These are phyloP conservation scores for Sphyrna mokarran DNA, from an alignment of 2,113 vertebrate genomes.

Conservation along the genomic window DNA sequence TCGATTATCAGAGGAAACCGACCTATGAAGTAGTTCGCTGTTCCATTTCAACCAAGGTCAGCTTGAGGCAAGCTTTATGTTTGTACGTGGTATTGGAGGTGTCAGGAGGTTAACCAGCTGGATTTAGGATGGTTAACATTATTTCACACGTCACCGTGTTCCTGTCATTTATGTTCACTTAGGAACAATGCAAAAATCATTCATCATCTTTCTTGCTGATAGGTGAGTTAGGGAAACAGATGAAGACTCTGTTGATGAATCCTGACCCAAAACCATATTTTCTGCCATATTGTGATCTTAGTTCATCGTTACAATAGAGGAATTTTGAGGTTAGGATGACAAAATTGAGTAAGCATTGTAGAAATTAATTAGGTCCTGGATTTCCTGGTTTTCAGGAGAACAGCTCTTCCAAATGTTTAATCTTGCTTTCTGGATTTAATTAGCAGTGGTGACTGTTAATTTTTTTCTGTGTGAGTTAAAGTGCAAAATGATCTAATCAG, in stretches of 20 bases:
- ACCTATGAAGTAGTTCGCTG: background rate
- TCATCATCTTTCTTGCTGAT: background rate
- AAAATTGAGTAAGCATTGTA: too few species aligned
- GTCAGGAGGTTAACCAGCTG: background rate
- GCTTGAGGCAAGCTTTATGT: background rate
- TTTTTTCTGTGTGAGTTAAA: too few species aligned
- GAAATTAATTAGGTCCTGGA: too few species aligned
- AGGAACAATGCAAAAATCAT: background rate
- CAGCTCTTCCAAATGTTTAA: too few species aligned
- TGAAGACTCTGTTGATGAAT: background rate
- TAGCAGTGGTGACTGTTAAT: too few species aligned
- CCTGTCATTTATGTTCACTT: background rate
- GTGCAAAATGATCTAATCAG: too few species aligned
- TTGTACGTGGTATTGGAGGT: background rate
- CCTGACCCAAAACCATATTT: too few species aligned
- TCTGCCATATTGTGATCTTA: too few species aligned
- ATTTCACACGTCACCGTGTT: background rate
- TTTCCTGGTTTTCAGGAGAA: too few species aligned
- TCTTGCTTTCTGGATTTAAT: too few species aligned
- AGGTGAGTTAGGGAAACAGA: background rate
- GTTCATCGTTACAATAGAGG: too few species aligned
- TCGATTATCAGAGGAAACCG: background rate
- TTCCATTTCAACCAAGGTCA: background rate
- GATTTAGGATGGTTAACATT: background rate
- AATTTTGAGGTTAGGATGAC: too few species aligned